Conservation (phyloP, 1,140 invertebrate species). For the Diorhabda sublineata region DNA sequence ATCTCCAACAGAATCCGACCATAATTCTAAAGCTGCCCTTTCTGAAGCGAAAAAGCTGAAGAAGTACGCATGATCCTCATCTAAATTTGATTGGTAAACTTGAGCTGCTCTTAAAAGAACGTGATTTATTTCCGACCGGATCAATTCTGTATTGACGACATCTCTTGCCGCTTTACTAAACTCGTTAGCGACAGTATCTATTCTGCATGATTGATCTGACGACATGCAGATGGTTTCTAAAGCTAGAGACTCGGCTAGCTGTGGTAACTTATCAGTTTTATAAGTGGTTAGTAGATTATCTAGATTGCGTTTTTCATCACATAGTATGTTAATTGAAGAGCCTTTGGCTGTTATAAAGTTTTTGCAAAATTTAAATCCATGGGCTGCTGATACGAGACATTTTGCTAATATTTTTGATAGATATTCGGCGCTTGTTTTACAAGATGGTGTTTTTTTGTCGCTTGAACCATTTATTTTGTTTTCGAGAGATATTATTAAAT, state of each 20-base stretch:
- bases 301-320: conserved; percentile 58
- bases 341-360: conserved; percentile 43
- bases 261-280: conserved; percentile 63
- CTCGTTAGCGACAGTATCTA: conserved; percentile 47
- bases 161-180: conserved; percentile 66
- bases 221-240: conserved; percentile 59
- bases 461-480: conserved; percentile 59
- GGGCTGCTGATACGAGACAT: conserved; percentile 33
- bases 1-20: conserved; percentile 65
- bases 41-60: conserved; percentile 59
- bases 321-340: conserved; percentile 52
- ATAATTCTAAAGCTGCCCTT: conserved; percentile 61
- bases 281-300: conserved; percentile 59
- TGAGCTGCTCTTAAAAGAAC: conserved; percentile 63
- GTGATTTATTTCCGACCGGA: conserved; percentile 69
- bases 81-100: conserved; percentile 55
- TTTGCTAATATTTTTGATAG: conserved; percentile 61
- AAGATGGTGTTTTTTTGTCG: conserved; percentile 47
- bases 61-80: conserved; percentile 43
- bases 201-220: conserved; percentile 43
- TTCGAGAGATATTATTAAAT: conserved; percentile 65
- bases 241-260: conserved; percentile 62
- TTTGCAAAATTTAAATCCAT: conserved; percentile 38
- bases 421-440: conserved; percentile 55
- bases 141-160: conserved; percentile 64